Base-by-base conservation (phyloP, 2,888 invertebrate species). In the Caenorhabditis japonica region DNA sequence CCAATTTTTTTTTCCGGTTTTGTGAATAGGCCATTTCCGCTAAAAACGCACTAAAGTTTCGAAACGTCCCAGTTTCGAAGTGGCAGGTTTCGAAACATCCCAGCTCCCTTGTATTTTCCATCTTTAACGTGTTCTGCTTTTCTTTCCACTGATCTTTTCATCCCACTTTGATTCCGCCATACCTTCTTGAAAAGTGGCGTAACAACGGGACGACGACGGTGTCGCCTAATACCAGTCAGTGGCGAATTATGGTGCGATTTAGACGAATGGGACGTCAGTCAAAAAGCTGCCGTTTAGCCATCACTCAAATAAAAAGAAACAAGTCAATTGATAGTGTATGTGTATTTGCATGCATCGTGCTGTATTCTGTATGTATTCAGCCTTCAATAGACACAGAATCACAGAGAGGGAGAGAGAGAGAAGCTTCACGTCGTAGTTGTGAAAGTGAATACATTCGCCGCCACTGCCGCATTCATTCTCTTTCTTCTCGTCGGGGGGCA, bases 231-330 rank as follows among this genome's bases (percentile, higher is more conserved):
- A 64, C 64, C 64, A 64, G 55, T 64, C 49, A 62, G 64, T 33
- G 53, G 41, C 33, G 64, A 64, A 56, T 64, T 56, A 64, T 64
- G 64, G 64, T 49, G 64, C 64, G 64, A 64, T 64, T 64, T 59
- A 69, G 68, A 69, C 47, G 59, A 38, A 68, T 68, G 55, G 66
- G 56, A 33, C 49, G 56, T 56, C 56, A 64, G 47, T n/a, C n/a
- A n/a, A n/a, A 47, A 58, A 30, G 56, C 52, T 58, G 55, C 46
- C 47, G 53, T 64, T 66, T 66, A 51, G 56, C 56, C 56, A 68
- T 68, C 68, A 68, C 58, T 68, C 68, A 68, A 51, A 68, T 53
- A 21, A 47, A 69, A 69, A 59, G 68, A 59, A 68, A 68, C 66
- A 59, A 68, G 58, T 68, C 66, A 68, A 52, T 68, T 68, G 66